Evolutionary conservation across 2,888 invertebrate species (phyloP).

Genomic region (Emmelina monodactyla): DNA sequence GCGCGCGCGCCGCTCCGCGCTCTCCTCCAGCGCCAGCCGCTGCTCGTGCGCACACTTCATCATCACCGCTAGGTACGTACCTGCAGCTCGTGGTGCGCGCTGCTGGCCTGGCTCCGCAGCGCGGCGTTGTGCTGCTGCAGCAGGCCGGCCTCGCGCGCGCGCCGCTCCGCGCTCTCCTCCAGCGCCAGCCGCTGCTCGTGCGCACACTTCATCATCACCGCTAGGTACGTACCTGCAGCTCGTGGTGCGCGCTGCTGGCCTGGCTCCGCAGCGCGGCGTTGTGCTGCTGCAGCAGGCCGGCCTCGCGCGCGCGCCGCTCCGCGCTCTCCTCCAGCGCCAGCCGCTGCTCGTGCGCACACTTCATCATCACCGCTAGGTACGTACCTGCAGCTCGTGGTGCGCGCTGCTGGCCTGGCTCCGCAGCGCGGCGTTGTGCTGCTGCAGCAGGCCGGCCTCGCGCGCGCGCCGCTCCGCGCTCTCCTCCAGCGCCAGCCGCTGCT

Average conservation of each 20-base stretch:
- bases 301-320: conserved; percentile 51
- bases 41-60: no score
- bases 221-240: conserved; percentile 45
- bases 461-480: conserved; percentile 50
- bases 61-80: no score
- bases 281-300: conserved; percentile 50
- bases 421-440: conserved; percentile 55
- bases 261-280: conserved; percentile 46
- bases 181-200: conserved; percentile 87
- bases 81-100: conserved; percentile 56
- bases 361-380: no score
- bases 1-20: conserved; percentile 47
- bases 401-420: conserved; percentile 45
- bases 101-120: conserved; percentile 41
- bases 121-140: conserved; percentile 56
- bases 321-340: conserved; percentile 71
- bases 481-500: conserved; percentile 82
- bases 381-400: conserved; percentile 53
- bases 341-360: no score
- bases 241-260: conserved; percentile 52
- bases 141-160: conserved; percentile 48
- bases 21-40: conserved; percentile 75
- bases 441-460: conserved; percentile 48
- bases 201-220: no score
- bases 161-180: conserved; percentile 51